Base-by-base conservation (phyloP, 2,113 vertebrate species). In the Semnornis frantzii region DNA sequence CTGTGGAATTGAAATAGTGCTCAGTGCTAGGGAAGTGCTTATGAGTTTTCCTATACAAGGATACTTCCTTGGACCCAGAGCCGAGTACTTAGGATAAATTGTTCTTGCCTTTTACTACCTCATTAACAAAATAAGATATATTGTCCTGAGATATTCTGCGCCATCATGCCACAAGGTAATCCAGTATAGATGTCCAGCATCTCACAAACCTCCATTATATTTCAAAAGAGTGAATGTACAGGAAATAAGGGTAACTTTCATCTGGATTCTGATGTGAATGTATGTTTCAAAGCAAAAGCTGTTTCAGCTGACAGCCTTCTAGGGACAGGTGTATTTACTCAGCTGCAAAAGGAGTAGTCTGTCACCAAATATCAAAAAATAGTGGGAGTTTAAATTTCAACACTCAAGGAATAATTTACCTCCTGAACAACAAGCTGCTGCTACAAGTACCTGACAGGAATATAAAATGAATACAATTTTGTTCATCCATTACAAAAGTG, bases 291-390 rank as follows among this genome's bases (percentile, higher is more conserved):
- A 84, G 80, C 62, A 92, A 74, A 85, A 88, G 58, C 89, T 92
- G 19, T 72, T 93, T 91, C 94, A 91, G 89, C 79, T 81, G 76
- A 74, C 82, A 71, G 69, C 82, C 73, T 94, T 81, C 62, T 91
- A 65, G 12, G 65, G 73, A 89, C 60, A 87, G 68, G 95, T 70
- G 60, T 93, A 95, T 96, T 96, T 93, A 93, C 82, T 85, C 96
- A 96, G 95, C 95, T 96, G 94, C 93, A 91, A 80, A 87, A 85
- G 21, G 42, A 73, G 48, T 33, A 73, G 52, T 42, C 39, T 79
- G 81, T 73, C 89, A 79, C 74, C 4, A 1, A 92, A 89, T 59
- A 75, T 85, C 64, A 94, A 78, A 94, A 96, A 94, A 78, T 57
- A 15, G 79, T 62, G 69, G 55, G 89, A 91, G 79, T 85, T 89